Evolutionary conservation across 1,140 invertebrate species (phyloP).

Genomic region (Zaprionus vittiger): DNA sequence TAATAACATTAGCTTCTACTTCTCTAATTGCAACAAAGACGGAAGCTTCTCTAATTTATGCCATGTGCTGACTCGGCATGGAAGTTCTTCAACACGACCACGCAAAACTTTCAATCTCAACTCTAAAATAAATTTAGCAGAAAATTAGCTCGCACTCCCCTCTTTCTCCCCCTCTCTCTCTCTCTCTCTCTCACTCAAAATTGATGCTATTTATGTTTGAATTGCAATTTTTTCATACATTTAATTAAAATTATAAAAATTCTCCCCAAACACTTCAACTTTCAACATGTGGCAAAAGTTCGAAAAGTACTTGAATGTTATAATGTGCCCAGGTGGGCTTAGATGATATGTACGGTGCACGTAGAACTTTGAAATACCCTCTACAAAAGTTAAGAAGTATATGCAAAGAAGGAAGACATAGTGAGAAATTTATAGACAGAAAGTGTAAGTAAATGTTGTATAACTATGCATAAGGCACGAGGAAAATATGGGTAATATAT

Average conservation of each 20-base stretch:
- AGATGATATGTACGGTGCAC: neutral
- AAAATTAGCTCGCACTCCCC: slow-evolving; percentile 33
- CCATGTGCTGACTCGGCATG: slow-evolving; percentile 48
- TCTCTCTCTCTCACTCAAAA: neutral
- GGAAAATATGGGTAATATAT: too few species aligned
- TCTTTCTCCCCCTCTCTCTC: neutral
- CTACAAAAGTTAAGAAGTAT: neutral
- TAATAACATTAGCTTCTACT: slow-evolving; percentile 51
- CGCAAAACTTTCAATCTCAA: slow-evolving; percentile 45
- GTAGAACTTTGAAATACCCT: neutral
- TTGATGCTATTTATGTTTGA: neutral
- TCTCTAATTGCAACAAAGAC: neutral
- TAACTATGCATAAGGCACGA: too few species aligned
- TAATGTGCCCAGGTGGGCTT: neutral
- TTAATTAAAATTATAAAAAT: slow-evolving; percentile 62
- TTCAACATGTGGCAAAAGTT: slow-evolving; percentile 33
- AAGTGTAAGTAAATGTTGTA: too few species aligned
- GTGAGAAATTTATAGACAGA: too few species aligned
- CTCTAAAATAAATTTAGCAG: slow-evolving; percentile 54
- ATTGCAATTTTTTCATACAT: slow-evolving; percentile 23
- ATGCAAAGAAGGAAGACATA: neutral
- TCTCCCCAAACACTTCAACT: slow-evolving; percentile 18
- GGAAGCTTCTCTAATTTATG: slow-evolving; percentile 68
- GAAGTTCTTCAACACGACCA: slow-evolving; percentile 41
- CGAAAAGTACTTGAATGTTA: neutral